Evolutionary conservation across 1,140 invertebrate species (phyloP).

Genomic region (Drosophila simulans): DNA sequence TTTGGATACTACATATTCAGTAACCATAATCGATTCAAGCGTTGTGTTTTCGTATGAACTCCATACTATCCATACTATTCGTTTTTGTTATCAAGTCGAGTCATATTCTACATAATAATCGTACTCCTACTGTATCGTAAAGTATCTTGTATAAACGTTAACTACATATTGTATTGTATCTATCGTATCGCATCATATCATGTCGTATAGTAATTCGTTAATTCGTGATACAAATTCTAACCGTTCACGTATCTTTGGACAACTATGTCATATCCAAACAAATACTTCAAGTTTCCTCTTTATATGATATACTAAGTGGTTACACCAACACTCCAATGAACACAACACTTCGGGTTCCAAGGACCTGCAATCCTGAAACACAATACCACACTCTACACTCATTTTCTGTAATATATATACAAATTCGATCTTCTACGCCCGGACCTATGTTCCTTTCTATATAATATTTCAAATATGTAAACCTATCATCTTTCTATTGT

Average conservation of each 20-base stretch:
- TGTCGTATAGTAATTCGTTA: conserved; percentile 27
- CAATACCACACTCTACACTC: conserved; percentile 8
- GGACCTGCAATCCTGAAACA: not conserved
- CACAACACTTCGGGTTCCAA: conserved; percentile 8
- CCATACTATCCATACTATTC: conserved; percentile 47
- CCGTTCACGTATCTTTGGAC: conserved; percentile 36
- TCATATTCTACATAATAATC: conserved; percentile 33
- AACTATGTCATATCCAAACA: conserved; percentile 14
- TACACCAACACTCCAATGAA: conserved; percentile 11
- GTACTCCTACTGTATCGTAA: conserved; percentile 4
- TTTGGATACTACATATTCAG: conserved; percentile 34
- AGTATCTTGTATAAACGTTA: conserved; percentile 51
- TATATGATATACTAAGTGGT: conserved; percentile 22
- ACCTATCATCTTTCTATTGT: conserved; percentile 74
- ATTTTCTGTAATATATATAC: conserved; percentile 44
- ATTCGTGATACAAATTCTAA: conserved; percentile 31
- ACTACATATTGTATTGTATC: conserved; percentile 44
- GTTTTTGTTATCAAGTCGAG: conserved; percentile 34
- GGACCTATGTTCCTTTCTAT: conserved; percentile 41
- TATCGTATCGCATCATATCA: conserved; percentile 31
- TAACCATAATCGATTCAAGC: conserved; percentile 34
- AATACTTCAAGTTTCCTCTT: conserved; percentile 23
- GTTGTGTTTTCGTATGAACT: conserved; percentile 62
- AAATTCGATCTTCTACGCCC: conserved; percentile 36
- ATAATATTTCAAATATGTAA: conserved; percentile 55